Conservation (phyloP, 1,140 invertebrate genomes). For the Carcinoscorpius rotundicauda region DNA sequence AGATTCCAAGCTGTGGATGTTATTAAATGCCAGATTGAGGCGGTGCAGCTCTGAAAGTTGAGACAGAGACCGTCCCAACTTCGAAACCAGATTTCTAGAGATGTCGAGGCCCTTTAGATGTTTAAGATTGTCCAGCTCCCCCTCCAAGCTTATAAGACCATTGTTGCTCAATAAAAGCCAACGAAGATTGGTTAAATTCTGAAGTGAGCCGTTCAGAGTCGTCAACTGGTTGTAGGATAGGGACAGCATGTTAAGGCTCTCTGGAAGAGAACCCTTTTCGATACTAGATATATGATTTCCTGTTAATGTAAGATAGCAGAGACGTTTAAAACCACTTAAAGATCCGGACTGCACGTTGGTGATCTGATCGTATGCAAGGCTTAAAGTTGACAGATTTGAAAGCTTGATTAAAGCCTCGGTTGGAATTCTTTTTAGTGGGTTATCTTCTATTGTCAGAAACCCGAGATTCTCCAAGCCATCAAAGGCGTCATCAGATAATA, state of each 20-base stretch:
- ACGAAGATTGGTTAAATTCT: slow-evolving; percentile 7
- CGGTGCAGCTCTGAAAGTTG: slow-evolving; percentile 5
- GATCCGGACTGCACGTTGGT: background rate
- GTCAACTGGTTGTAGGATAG: slow-evolving; percentile 9
- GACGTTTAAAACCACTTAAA: background rate
- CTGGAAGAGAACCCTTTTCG: slow-evolving; percentile 9
- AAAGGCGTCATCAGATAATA: slow-evolving; percentile 11
- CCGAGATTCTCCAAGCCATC: slow-evolving; percentile 5
- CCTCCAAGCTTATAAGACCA: slow-evolving; percentile 7
- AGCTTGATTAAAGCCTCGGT: slow-evolving; percentile 5
- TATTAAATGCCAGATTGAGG: slow-evolving; percentile 13
- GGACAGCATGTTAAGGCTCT: slow-evolving; percentile 6
- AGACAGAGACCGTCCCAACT: slow-evolving; percentile 6
- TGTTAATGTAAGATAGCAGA: slow-evolving; percentile 8
- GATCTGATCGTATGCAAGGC: slow-evolving; percentile 8
- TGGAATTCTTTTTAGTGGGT: slow-evolving; percentile 5
- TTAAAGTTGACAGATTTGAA: slow-evolving; percentile 8
- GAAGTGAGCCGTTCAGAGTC: slow-evolving; percentile 7
- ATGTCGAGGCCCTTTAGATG: slow-evolving; percentile 8
- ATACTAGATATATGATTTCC: slow-evolving; percentile 8
- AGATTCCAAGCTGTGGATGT: slow-evolving; percentile 1
- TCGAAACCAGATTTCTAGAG: slow-evolving; percentile 4
- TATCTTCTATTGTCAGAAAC: slow-evolving; percentile 12
- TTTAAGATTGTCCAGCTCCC: slow-evolving; percentile 11
- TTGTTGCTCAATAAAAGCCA: slow-evolving; percentile 13